Conservation (phyloP, 2,888 invertebrate genomes). For the Cataglyphis albicans region DNA sequence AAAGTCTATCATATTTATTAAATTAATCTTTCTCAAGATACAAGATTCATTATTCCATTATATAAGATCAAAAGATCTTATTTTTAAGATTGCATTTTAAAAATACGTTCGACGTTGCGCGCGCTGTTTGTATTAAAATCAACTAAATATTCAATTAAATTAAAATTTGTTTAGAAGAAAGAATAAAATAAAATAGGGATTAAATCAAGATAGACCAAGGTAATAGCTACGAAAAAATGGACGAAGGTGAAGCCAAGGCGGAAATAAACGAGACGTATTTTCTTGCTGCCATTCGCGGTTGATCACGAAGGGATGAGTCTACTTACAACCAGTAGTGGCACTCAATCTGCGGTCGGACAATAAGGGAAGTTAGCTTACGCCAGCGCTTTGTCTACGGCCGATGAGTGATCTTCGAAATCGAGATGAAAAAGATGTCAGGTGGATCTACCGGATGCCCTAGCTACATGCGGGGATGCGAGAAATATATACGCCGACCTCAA, state of each 20-base stretch:
- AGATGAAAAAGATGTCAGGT: slow-evolving; percentile 38
- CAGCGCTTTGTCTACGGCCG: slow-evolving; percentile 66
- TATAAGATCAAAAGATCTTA: not conserved
- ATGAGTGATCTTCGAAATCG: slow-evolving; percentile 64
- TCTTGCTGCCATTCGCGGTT: slow-evolving; percentile 32
- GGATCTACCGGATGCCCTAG: not conserved
- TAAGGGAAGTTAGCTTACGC: slow-evolving; percentile 72
- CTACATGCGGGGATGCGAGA: not conserved
- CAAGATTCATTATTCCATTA: not conserved
- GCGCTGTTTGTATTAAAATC: not conserved
- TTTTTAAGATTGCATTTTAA: not conserved
- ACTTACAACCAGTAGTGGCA: slow-evolving; percentile 69
- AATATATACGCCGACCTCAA: not conserved
- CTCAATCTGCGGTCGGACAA: slow-evolving; percentile 72
- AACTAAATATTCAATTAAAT: slow-evolving; percentile 7
- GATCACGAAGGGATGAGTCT: slow-evolving; percentile 66
- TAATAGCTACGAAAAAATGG: not conserved
- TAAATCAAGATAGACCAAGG: not conserved
- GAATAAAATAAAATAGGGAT: not conserved
- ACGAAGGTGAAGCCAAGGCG: not conserved
- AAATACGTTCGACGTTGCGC: not conserved
- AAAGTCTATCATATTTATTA: not conserved
- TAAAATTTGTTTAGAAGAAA: not conserved
- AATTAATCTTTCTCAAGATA: not conserved
- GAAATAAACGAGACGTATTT: slow-evolving; percentile 17